Conservation (phyloP, 2,888 invertebrate species). For the Enoplolaimus lenunculus region DNA sequence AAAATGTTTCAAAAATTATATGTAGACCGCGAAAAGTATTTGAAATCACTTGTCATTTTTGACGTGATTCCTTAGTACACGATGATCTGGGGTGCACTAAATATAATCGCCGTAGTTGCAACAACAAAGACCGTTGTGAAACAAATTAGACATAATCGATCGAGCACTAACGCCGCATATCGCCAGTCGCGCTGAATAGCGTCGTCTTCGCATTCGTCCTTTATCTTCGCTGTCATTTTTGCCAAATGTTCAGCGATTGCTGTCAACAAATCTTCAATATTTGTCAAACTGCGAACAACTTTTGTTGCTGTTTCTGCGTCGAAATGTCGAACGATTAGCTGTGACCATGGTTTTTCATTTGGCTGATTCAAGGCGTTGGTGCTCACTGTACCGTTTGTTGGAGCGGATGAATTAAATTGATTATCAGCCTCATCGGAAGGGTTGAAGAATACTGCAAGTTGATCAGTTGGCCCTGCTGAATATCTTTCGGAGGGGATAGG, state of each 20-base stretch:
- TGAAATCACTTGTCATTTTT: too few species aligned
- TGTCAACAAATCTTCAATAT: neutral
- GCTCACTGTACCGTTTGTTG: too few species aligned
- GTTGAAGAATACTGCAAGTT: too few species aligned
- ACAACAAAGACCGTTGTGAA: constrained; percentile 14
- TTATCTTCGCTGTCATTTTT: neutral
- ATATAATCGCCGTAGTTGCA: constrained; percentile 11
- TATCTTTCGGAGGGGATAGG: too few species aligned
- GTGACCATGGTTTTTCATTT: too few species aligned
- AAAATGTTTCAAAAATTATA: too few species aligned
- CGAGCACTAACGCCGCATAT: constrained; percentile 15
- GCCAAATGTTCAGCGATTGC: neutral
- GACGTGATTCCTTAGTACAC: too few species aligned
- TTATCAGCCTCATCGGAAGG: too few species aligned
- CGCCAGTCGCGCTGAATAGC: constrained; percentile 12
- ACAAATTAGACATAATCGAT: constrained; percentile 15
- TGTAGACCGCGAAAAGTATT: too few species aligned
- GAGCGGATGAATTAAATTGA: too few species aligned
- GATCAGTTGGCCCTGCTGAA: too few species aligned
- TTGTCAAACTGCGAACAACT: neutral
- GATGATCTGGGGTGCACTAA: constrained; percentile 14
- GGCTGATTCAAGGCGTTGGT: too few species aligned
- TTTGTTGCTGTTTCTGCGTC: neutral
- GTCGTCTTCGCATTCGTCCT: neutral
- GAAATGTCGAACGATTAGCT: neutral